phyloP scores from a whole-genome alignment of 1,140 invertebrate species.

The Papilio aristodemus region DNA sequence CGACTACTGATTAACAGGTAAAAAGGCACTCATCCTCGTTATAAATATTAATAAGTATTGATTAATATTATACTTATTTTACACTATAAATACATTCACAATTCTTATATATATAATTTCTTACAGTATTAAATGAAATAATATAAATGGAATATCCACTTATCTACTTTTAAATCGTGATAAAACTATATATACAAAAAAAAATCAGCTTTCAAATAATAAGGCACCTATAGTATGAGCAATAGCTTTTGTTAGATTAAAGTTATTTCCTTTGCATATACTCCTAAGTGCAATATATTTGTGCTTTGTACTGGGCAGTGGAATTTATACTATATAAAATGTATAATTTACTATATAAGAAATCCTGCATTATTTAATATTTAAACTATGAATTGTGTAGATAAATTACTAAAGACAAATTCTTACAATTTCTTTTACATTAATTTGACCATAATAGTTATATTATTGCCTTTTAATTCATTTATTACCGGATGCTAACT shows the following conservation, averaged over 20 bases:
- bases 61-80: constrained; percentile 36
- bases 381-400: background rate
- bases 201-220: constrained; percentile 35
- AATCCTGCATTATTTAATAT: constrained; percentile 3
- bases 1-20: constrained; percentile 48
- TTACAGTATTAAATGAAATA: constrained; percentile 37
- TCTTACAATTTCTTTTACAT: background rate
- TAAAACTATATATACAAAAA: constrained; percentile 29
- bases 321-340: constrained; percentile 12
- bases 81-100: constrained; percentile 35
- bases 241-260: constrained; percentile 25
- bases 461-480: too few relatives aligned
- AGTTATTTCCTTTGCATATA: constrained; percentile 30
- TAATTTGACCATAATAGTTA: background rate
- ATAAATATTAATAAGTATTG: constrained; percentile 53
- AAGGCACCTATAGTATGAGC: constrained; percentile 37
- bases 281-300: constrained; percentile 36
- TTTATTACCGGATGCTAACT: too few relatives aligned
- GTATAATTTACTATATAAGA: constrained; percentile 3
- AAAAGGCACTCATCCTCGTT: constrained; percentile 61
- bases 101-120: constrained; percentile 32
- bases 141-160: constrained; percentile 33
- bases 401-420: background rate
- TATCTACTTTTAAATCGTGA: constrained; percentile 22
- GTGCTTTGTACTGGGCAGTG: constrained; percentile 37